Base-by-base conservation (phyloP, 2,797 vertebrate genomes). In the Gouania willdenowi region DNA sequence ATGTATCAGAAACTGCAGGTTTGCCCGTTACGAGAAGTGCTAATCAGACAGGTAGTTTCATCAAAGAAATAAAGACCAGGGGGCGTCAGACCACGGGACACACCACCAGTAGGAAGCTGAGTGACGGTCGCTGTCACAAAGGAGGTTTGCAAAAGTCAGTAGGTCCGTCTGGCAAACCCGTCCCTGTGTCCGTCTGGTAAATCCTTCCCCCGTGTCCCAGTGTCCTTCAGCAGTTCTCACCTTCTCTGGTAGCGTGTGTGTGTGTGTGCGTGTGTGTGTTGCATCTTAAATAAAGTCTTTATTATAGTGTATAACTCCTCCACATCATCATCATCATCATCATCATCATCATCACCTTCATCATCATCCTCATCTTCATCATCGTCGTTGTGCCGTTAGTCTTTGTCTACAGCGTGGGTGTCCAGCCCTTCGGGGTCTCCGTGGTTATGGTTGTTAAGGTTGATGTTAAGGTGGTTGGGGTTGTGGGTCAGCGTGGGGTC, bases 261-360 rank as follows among this genome's bases (percentile, higher is more conserved):
- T 31, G n/a, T n/a, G n/a, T n/a, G n/a, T n/a, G 67, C 54, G 58
- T 78, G 66, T 75, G 65, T 62, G 72, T 49, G 67, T 73, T 71
- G 75, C 63, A 71, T 70, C 60, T 87, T 84, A 85, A 85, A 88
- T 86, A 87, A 79, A 87, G 81, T 85, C 58, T 79, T 81, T 81
- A 66, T 80, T 64, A 77, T 80, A 84, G 78, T 81, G 72, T 76
- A 58, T n/a, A n/a, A n/a, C 70, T 84, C 78, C 81, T 81, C 72
- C 73, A 62, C 76, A 65, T 70, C 74, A 57, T 69, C 77, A 75
- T 60, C 64, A 41, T 77, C 71, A 10, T 72, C 43, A 41, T 66
- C 50, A 19, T 51, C 43, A 5, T 57, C 37, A 1, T 41, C 50
- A 9, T 32, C 67, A 4, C 38, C 45, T 18, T 35, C 41, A 15